Base-by-base conservation (phyloP, 2,797 vertebrate genomes). In the Poeciliopsis infans region DNA sequence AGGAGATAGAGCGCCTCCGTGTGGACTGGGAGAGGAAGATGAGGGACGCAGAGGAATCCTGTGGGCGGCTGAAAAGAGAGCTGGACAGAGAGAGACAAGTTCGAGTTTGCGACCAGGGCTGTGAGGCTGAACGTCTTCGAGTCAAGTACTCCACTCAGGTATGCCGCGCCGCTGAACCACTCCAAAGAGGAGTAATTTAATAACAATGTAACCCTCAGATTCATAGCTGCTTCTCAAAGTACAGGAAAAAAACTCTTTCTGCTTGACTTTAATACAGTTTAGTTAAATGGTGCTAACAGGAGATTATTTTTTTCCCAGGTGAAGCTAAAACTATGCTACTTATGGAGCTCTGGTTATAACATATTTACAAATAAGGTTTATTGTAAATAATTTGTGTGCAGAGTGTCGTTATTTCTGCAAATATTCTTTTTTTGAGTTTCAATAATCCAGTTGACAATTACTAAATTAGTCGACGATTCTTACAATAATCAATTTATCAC, bases 121-220 rank as follows among this genome's bases (percentile, higher is more conserved):
- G 97, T 0, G 97, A 99, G 88, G 96, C 97, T 0, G 97, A 97
- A 69, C 89, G 96, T 76, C 96, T 99, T 41, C 95, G 97, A 0
- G 96, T 96, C 93, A 98, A 97, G 90, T 99, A 98, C 92, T 98
- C 97, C 0, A 96, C 96, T 6, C 97, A 99, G 97, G 98, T 97
- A 70, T 7, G 57, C 82, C 78, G 78, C 5, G 28, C 51, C 64
- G 0, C 7, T 15, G n/a, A 33, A 79, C 15, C 4, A 41, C 72
- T 0, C 7, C 5, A 15, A 25, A 43, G 4, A 31, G 25, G 23
- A 69, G 66, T 7, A 15, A 15, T 43, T 43, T 64, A 36, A 12
- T 31, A 28, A 28, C 8, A 64, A 33, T 61, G 5, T 8, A 64
- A 33, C 1, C 13, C 28, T 31, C 28, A 59, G 28, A 16, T 36